A percentile compares a stretch with the other conserved stretches of the same genome.
phyloP scores from a whole-genome alignment of 2,888 invertebrate species.

The Phortica magna region DNA sequence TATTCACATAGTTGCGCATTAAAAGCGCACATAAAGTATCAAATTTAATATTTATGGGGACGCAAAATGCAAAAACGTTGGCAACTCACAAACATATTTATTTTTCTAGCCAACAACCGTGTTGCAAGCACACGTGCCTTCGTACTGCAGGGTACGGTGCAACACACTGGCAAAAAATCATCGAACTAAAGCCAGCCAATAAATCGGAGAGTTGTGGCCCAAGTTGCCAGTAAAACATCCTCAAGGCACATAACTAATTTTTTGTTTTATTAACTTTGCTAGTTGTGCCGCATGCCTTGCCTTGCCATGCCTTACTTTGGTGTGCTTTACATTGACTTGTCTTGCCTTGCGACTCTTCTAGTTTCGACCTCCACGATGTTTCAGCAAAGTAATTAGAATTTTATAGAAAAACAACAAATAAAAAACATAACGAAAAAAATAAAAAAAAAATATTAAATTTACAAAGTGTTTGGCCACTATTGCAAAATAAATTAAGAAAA shows the following conservation, averaged over 20 bases:
- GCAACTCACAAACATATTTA: not conserved
- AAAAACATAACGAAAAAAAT: not conserved
- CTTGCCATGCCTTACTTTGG: not conserved
- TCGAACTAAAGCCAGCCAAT: slow-evolving; percentile 65
- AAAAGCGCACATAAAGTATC: slow-evolving; percentile 63
- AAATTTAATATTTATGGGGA: slow-evolving; percentile 74
- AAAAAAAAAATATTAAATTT: not conserved
- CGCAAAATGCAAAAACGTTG: slow-evolving; percentile 55
- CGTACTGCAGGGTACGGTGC: not conserved
- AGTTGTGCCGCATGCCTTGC: not conserved
- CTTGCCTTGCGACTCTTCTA: not conserved
- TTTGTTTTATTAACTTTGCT: slow-evolving; percentile 56
- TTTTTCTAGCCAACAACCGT: not conserved
- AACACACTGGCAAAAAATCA: slow-evolving; percentile 37
- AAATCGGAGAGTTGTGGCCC: slow-evolving; percentile 55
- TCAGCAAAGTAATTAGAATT: slow-evolving; percentile 66
- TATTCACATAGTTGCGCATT: no score
- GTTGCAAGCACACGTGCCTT: not conserved
- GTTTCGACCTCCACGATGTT: not conserved
- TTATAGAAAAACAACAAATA: not conserved
- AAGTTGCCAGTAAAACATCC: slow-evolving; percentile 34
- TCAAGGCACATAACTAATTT: slow-evolving; percentile 54
- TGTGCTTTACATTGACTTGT: no score
- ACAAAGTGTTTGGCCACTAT: slow-evolving; percentile 39
- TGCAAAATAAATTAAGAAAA: slow-evolving; percentile 73